Base-by-base conservation (phyloP, 2,888 invertebrate genomes). In the Troglohyphantes excavatus region DNA sequence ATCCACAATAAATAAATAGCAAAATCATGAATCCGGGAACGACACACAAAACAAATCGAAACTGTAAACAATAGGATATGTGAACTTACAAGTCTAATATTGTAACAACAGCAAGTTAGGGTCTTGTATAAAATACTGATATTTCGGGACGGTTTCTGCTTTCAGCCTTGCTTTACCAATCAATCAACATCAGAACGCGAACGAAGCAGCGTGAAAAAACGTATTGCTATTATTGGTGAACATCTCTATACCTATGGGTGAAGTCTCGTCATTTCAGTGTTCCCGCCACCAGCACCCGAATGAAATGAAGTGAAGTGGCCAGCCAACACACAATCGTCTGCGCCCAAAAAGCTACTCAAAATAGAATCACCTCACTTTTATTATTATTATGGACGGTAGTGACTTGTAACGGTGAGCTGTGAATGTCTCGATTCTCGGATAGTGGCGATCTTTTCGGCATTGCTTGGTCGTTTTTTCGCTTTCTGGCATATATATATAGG, bases 111-210 rank as follows among this genome's bases (percentile, higher is more conserved):
- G 75, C 82, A 76, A 89, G 83, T 82, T 13, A 53, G 88, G 61
- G 61, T 72, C 79, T 82, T 82, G 76, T 89, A 89, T 73, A 89
- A 89, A 89, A 89, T 89, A 89, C 89, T 89, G 89, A 89, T 89
- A 89, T 89, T 76, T 82, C 39, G 89, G 89, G 89, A 89, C 89
- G 89, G 89, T 89, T 83, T 87, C 63, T 67, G 68, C 27, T 46
- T 67, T 89, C 75, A 81, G 75, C 75, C 73, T 82, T 88, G 79
- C 83, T 72, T 67, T 65, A 67, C 75, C 59, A 86, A 63, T 75
- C 53, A 43, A 76, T 75, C 67, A 59, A 23, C 27, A 67, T n/a
- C n/a, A n/a, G n/a, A n/a, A n/a, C n/a, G n/a, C n/a, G n/a, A 53
- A 73, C 73, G n/a, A 29, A 72, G 72, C 63, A 46, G 70, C 39